Percentiles rank a stretch among this genome's conserved stretches.
phyloP scores from a whole-genome alignment of 2,113 vertebrate species.

The Charina bottae region DNA sequence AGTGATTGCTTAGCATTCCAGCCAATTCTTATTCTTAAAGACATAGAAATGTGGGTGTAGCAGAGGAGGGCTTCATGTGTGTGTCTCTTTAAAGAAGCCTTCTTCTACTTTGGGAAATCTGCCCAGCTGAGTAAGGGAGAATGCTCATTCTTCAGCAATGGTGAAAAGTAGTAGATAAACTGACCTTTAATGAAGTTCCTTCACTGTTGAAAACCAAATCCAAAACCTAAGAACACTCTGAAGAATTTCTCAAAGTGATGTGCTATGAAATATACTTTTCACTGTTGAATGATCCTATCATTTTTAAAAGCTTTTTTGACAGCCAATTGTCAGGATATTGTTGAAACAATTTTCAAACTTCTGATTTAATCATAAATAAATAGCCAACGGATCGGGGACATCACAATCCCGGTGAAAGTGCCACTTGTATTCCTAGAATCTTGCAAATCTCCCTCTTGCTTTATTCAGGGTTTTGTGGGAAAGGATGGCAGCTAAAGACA shows the following conservation, averaged over 20 bases:
- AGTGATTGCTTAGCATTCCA: background rate
- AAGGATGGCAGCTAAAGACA: too few species aligned
- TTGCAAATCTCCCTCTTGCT: too few species aligned
- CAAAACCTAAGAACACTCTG: background rate
- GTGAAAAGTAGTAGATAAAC: background rate
- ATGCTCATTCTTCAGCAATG: background rate
- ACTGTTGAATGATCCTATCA: background rate
- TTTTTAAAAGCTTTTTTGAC: background rate
- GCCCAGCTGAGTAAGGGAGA: too few species aligned
- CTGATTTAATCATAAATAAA: background rate
- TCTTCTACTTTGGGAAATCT: background rate
- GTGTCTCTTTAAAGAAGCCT: background rate
- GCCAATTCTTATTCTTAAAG: background rate
- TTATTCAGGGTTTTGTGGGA: too few species aligned
- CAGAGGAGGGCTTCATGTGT: background rate
- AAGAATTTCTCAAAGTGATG: background rate
- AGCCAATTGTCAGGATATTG: background rate
- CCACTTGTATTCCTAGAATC: too few species aligned
- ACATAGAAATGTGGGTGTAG: background rate
- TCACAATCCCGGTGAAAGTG: too few species aligned
- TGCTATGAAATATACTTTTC: background rate
- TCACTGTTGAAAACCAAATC: background rate
- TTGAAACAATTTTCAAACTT: background rate
- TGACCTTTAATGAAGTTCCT: background rate
- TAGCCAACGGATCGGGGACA: too few species aligned